Evolutionary conservation across 2,888 invertebrate genomes (phyloP).

Genomic region (Xylophagus ater): DNA sequence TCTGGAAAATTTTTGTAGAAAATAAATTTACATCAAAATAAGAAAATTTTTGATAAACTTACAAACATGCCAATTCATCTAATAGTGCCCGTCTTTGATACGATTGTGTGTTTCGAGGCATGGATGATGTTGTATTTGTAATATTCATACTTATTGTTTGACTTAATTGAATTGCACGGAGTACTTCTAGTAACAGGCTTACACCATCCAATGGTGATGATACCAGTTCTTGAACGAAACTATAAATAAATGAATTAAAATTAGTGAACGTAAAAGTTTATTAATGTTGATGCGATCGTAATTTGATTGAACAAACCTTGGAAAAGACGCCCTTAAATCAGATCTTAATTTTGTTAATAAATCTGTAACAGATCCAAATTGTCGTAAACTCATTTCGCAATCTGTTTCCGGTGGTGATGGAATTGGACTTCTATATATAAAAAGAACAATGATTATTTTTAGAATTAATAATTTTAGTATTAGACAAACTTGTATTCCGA

Average conservation of each 20-base stretch:
- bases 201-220: constrained; percentile 82
- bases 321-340: constrained; percentile 76
- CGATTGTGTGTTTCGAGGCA: constrained; percentile 50
- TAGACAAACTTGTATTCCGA: constrained; percentile 34
- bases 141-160: constrained; percentile 49
- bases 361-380: constrained; percentile 80
- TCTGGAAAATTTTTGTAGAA: constrained; percentile 29
- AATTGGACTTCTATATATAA: constrained; percentile 50
- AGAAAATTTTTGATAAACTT: constrained; percentile 27
- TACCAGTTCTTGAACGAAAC: constrained; percentile 88
- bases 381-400: constrained; percentile 76
- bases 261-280: no score
- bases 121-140: constrained; percentile 28
- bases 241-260: constrained; percentile 37
- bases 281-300: no score
- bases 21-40: not conserved
- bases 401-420: constrained; percentile 48
- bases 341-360: constrained; percentile 74
- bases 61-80: constrained; percentile 80
- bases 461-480: not conserved
- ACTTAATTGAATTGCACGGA: constrained; percentile 74
- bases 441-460: not conserved
- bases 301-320: constrained; percentile 62
- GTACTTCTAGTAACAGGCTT: constrained; percentile 67
- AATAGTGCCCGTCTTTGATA: constrained; percentile 62